Base-by-base conservation (phyloP, 35 echinoderm and acorn worm genomes). In the Amphiura filiformis region DNA sequence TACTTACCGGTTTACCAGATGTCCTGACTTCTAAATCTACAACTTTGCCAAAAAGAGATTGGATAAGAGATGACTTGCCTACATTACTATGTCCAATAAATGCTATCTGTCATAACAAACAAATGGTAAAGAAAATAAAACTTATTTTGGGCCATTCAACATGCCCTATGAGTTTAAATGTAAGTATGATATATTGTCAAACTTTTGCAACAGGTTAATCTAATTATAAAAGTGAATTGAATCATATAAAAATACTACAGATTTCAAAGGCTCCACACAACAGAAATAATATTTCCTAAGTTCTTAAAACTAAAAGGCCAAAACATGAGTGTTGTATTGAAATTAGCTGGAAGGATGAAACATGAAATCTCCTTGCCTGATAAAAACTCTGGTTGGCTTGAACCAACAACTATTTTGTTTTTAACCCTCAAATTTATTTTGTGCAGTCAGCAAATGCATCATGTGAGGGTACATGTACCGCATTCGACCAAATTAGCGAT, bases 51-150 rank as follows among this genome's bases (percentile, higher is more conserved):
- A 97, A 88, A 7, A 97, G 57, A 26, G 86, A 76, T 78, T 87
- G 87, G 4, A 97, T 93, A 35, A 97, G 56, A n/a, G 94, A 97
- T 2, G 94, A 97, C 84, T 97, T 97, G 34, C 94, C 94, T 3
- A 97, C 94, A 76, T 97, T 97, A 65, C 94, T 97, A 18, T 84
- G 87, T 20, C 94, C 94, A 44, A 97, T 86, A 39, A 97, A 93
- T 4, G 94, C 94, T 36, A 97, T 87, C 94, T 97, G 84, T n/a
- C n/a, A n/a, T 20, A 82, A 82, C 76, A 78, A 57, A 44, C 65
- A 65, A n/a, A 89, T 38, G 78, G 3, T 52, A 93, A 42, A 81
- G n/a, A 38, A 49, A 11, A 52, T 52, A 20, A n/a, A n/a, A n/a
- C n/a, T n/a, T n/a, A n/a, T n/a, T 20, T 52, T 52, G 7, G 20